A percentile compares a stretch with the other conserved stretches of the same genome.
Conservation (phyloP, 2,113 vertebrate genomes). For the Hystrix cristata region DNA sequence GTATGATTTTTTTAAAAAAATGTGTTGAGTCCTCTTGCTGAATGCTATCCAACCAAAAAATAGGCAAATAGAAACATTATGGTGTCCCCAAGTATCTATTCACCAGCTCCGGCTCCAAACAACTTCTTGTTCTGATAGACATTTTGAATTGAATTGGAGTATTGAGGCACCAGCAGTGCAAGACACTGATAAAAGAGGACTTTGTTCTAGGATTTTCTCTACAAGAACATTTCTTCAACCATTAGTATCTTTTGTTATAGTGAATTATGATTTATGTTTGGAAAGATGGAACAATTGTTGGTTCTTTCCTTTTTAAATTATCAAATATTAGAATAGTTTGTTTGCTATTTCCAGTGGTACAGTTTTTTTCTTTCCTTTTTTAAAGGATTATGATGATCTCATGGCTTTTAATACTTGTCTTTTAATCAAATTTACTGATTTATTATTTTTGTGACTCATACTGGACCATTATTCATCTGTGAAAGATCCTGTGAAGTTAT, state of each 20-base stretch:
- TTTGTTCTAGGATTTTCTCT: not conserved
- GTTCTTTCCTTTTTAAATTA: not conserved
- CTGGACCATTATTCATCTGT: not conserved
- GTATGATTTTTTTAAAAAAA: not conserved
- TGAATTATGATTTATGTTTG: not conserved
- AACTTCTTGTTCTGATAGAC: not conserved
- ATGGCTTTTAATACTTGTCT: not conserved
- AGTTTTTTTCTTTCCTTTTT: not conserved
- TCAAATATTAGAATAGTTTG: not conserved
- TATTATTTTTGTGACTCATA: not conserved
- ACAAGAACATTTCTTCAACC: not conserved
- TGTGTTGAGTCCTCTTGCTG: too few relatives aligned
- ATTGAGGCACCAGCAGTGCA: not conserved
- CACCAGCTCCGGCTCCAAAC: not conserved
- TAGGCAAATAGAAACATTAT: not conserved
- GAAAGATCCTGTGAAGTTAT: not conserved
- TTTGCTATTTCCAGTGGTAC: not conserved
- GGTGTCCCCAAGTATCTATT: not conserved
- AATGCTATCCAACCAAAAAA: not conserved
- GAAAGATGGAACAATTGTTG: not conserved
- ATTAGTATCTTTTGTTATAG: not conserved
- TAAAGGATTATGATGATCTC: not conserved
- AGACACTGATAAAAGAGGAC: not conserved
- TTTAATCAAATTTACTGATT: not conserved
- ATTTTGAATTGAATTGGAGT: not conserved